Base-by-base conservation (phyloP, 2,113 vertebrate genomes). In the Lepus americanus region DNA sequence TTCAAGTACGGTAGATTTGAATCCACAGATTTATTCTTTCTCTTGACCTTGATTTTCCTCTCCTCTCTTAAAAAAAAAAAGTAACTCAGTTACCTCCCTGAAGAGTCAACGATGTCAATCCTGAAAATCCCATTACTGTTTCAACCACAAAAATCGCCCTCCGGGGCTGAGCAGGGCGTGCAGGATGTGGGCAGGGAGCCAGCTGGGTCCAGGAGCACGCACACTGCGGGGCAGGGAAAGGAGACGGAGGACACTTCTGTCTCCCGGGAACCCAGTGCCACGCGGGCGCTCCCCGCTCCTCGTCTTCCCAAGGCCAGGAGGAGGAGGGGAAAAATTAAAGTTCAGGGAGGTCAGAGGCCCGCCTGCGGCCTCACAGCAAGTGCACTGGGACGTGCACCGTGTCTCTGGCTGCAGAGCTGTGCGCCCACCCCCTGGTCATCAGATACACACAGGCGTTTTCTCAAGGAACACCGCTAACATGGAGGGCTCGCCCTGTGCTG, bases 131-230 rank as follows among this genome's bases (percentile, higher is more conserved):
- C 64, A 89, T 53, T 31, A 51, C 23, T 5, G 72, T 36, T 63
- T 86, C 87, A 64, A 80, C 79, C 89, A 92, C 74, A 91, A 69
- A 93, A 91, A 94, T 61, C 23, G 4, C 20, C 69, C 91, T 73
- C 44, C 19, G 53, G 70, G 7, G 31, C 81, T 63, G 51, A 81
- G 80, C 33, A 27, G 4, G 31, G 87, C 59, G 59, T 17, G 74
- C 63, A 4, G 9, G 89, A 44, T 9, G 33, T 17, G 74, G 44
- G 36, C 72, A 66, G 73, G 1, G 10, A 83, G 59, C 33, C 0
- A 55, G 27, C 64, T 36, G 2, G 0, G 31, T 44, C 31, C 27
- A 5, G 91, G 17, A 76, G 55, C 74, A 74, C 22, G 74, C 27
- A 64, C 39, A 53, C 29, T 9, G 33, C 16, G 72, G 51, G 25